A percentile compares a stretch with the other conserved stretches of the same genome.
Conservation (phyloP, 1,140 invertebrate genomes). For the Bradysia coprophila region DNA sequence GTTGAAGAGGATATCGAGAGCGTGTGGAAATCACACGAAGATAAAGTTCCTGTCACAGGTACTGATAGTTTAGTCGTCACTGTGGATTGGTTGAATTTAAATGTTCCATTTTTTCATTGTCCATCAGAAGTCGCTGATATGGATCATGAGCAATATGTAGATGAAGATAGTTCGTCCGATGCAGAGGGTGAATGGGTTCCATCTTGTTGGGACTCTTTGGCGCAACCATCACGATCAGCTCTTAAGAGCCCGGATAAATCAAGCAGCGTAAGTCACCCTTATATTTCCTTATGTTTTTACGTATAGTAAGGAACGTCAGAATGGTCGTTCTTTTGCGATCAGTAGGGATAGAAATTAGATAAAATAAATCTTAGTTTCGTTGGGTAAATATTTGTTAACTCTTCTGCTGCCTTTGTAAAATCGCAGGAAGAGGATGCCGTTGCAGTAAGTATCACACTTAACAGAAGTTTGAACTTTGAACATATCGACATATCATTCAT, state of each 20-base stretch:
- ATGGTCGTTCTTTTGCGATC: too few relatives aligned
- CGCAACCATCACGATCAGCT: conserved; percentile 32
- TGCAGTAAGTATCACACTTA: neutral
- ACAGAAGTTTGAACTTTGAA: too few relatives aligned
- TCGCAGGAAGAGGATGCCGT: neutral
- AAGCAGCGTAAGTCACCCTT: conserved; percentile 1
- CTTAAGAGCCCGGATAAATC: conserved; percentile 29
- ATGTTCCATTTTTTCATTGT: too few relatives aligned
- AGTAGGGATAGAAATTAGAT: too few relatives aligned
- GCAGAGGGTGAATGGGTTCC: conserved; percentile 37
- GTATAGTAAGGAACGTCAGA: neutral
- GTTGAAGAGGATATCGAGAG: neutral
- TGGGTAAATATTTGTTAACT: neutral
- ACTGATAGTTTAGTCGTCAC: too few relatives aligned
- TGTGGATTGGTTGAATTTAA: too few relatives aligned
- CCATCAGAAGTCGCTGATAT: too few relatives aligned
- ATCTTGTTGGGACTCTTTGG: conserved; percentile 36
- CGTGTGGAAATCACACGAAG: neutral
- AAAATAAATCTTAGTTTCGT: too few relatives aligned
- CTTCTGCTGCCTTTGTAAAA: neutral
- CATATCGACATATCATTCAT: too few relatives aligned
- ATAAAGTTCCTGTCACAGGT: neutral
- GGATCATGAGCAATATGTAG: conserved; percentile 8
- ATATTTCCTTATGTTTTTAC: neutral
- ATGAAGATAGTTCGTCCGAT: conserved; percentile 24